phyloP scores from a whole-genome alignment of 23 tunicate genomes.

The Styela plicata region DNA sequence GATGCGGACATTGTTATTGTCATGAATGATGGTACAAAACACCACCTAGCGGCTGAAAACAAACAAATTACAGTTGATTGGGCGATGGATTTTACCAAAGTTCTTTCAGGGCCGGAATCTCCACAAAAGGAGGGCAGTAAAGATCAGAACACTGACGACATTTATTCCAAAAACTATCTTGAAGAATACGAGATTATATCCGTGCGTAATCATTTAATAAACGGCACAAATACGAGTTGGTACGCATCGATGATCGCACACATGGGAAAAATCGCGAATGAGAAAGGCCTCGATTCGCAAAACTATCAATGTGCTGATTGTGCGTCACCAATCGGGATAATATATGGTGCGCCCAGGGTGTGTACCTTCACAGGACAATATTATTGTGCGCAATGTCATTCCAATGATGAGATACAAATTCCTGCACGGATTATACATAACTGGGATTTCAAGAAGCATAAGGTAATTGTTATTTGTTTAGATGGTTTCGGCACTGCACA shows the following conservation, averaged over 20 bases:
- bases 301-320: constrained; percentile 92
- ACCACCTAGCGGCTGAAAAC: constrained; percentile 56
- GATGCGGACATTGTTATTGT: constrained; percentile 11
- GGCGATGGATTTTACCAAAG: constrained; percentile 34
- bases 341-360: constrained; percentile 77
- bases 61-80: constrained; percentile 20
- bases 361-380: constrained; percentile 82
- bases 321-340: constrained; percentile 86
- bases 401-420: constrained; percentile 69
- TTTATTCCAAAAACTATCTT: constrained; percentile 15
- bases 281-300: constrained; percentile 79
- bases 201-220: background rate
- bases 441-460: constrained; percentile 91
- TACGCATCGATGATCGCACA: constrained; percentile 49
- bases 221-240: constrained; percentile 38
- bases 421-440: constrained; percentile 91
- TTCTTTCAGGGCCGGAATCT: background rate
- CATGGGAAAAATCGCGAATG: constrained; percentile 78
- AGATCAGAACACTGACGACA: background rate
- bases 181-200: constrained; percentile 18
- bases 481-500: background rate
- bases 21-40: constrained; percentile 45
- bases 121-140: background rate
- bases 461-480: background rate
- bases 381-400: constrained; percentile 87